Conservation (phyloP, 1,140 invertebrate genomes). For the Oedothorax gibbosus region DNA sequence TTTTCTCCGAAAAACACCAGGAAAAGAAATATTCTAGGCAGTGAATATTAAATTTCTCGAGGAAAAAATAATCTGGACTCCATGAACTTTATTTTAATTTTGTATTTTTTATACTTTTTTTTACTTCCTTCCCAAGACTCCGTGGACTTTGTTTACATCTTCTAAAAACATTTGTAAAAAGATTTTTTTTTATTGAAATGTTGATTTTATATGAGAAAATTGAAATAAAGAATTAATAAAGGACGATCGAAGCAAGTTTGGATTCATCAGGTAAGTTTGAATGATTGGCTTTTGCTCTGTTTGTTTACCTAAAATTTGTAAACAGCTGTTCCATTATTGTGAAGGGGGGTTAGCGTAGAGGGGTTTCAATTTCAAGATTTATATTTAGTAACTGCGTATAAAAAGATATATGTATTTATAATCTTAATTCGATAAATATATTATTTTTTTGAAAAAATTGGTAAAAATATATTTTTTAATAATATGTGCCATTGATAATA, state of each 20-base stretch:
- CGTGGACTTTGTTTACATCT: background rate
- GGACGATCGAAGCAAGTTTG: slow-evolving; percentile 18
- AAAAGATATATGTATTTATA: too few species aligned
- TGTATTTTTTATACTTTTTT: slow-evolving; percentile 58
- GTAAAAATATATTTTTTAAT: too few species aligned
- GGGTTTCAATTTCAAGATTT: too few species aligned
- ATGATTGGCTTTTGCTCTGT: slow-evolving; percentile 12
- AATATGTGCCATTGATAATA: too few species aligned
- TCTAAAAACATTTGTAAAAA: slow-evolving; percentile 38
- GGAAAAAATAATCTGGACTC: background rate
- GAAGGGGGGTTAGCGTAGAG: slow-evolving; percentile 31
- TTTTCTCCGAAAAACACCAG: slow-evolving; percentile 22
- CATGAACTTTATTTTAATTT: slow-evolving; percentile 26
- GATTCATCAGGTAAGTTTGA: slow-evolving; percentile 32
- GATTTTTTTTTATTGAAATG: slow-evolving; percentile 3
- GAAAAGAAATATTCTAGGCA: slow-evolving; percentile 4
- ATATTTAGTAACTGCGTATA: too few species aligned
- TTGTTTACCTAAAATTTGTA: slow-evolving; percentile 40
- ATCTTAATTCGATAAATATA: too few species aligned
- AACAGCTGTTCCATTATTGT: slow-evolving; percentile 49
- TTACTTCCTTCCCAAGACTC: background rate
- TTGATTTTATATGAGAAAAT: slow-evolving; percentile 20
- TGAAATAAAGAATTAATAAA: slow-evolving; percentile 6
- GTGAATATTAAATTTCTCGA: background rate
- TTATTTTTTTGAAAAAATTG: too few species aligned